Evolutionary conservation across 2,888 invertebrate species (phyloP).

Genomic region (Erebia aethiops): DNA sequence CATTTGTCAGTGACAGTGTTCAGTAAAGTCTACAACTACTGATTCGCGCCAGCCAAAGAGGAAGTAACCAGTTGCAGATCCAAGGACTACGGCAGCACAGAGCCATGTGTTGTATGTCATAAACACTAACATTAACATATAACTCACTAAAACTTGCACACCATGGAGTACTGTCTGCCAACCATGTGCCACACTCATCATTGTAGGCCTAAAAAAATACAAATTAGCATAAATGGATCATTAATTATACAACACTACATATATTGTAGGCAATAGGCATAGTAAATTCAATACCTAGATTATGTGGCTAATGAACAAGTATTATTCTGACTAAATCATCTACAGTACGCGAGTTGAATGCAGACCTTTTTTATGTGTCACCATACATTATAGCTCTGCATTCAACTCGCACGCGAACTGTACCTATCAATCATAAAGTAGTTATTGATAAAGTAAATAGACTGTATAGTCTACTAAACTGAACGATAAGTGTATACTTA

Average conservation of each 20-base stretch:
- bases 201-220: conserved; percentile 86
- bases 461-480: no score
- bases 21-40: conserved; percentile 95
- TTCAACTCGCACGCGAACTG: not conserved
- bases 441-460: conserved; percentile 6
- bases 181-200: conserved; percentile 91
- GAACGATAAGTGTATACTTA: no score
- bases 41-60: conserved; percentile 98
- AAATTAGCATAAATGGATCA: not conserved
- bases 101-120: conserved; percentile 99
- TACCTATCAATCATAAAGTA: not conserved
- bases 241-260: not conserved
- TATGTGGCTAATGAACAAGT: no score
- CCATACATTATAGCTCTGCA: not conserved
- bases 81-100: conserved; percentile 93
- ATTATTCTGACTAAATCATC: no score
- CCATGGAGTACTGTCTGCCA: conserved; percentile 95
- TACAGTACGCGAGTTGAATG: no score
- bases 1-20: conserved; percentile 93
- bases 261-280: not conserved
- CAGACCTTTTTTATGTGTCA: no score
- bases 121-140: conserved; percentile 97
- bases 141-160: conserved; percentile 94
- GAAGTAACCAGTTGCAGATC: conserved; percentile 96
- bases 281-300: no score